These are phyloP conservation scores for Gnathonemus longibarbis DNA, from an alignment of 2,113 vertebrate genomes.

Conservation along the genomic window DNA sequence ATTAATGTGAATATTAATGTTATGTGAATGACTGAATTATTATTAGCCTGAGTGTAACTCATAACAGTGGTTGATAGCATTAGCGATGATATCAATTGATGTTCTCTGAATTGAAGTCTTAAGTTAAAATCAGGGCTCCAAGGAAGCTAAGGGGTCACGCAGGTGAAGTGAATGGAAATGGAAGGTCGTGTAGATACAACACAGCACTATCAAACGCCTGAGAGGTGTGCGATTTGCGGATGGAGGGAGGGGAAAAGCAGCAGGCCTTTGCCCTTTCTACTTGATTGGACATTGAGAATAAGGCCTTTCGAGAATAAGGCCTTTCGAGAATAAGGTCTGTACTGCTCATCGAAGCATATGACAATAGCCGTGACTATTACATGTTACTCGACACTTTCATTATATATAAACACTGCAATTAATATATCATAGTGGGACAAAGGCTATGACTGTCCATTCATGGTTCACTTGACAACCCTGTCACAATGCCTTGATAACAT, in stretches of 20 bases:
- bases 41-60: not conserved
- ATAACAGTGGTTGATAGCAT: not conserved
- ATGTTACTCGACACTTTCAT: not conserved
- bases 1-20: not conserved
- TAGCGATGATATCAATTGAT: not conserved
- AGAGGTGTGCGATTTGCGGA: not conserved
- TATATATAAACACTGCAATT: not conserved
- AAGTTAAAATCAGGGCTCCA: not conserved
- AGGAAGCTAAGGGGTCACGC: not conserved
- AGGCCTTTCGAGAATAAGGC: not conserved
- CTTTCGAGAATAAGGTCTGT: not conserved
- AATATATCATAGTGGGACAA: not conserved
- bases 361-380: not conserved
- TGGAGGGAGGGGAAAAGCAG: not conserved
- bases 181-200: not conserved
- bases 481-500: not conserved
- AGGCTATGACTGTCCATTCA: not conserved
- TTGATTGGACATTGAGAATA: not conserved
- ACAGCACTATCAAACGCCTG: not conserved
- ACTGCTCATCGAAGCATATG: not conserved
- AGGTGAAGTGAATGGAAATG: not conserved
- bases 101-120: not conserved
- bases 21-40: not conserved
- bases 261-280: not conserved
- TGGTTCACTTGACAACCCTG: not conserved